Percentiles rank a stretch among this genome's conserved stretches.
These are phyloP conservation scores for Brachyalestes nurse DNA, from an alignment of 2,797 vertebrate genomes.

Conservation along the genomic window DNA sequence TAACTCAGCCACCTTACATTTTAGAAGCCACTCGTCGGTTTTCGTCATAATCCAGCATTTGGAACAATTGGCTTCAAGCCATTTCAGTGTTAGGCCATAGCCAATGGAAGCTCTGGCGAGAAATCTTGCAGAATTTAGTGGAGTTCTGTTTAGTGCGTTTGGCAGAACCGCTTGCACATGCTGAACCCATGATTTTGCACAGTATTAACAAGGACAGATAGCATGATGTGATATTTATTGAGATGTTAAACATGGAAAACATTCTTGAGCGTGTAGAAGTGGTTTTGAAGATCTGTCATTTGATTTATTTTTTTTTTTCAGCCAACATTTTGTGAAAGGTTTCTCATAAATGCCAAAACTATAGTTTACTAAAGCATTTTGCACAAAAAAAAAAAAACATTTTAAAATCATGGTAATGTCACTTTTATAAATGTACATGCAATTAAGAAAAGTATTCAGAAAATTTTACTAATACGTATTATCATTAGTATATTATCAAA, in stretches of 20 bases:
- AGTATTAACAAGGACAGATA: slow-evolving; percentile 74
- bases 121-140: slow-evolving; percentile 69
- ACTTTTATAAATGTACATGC: slow-evolving; percentile 85
- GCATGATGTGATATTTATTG: slow-evolving; percentile 64
- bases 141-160: slow-evolving; percentile 59
- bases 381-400: slow-evolving; percentile 78
- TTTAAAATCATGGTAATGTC: slow-evolving; percentile 76
- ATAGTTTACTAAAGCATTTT: slow-evolving; percentile 90
- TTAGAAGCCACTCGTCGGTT: slow-evolving; percentile 33
- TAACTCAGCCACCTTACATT: slow-evolving; percentile 71
- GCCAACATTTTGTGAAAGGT: slow-evolving; percentile 67
- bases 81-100: slow-evolving; percentile 28
- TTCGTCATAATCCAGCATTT: slow-evolving; percentile 16
- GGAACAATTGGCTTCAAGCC: slow-evolving; percentile 38
- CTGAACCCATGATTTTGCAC: slow-evolving; percentile 79
- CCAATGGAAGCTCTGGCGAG: slow-evolving; percentile 49
- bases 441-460: slow-evolving; percentile 76
- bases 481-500: slow-evolving; percentile 76
- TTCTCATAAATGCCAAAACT: slow-evolving; percentile 89
- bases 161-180: slow-evolving; percentile 79
- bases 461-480: slow-evolving; percentile 80
- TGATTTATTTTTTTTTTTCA: slow-evolving; percentile 47
- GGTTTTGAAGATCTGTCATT: slow-evolving; percentile 65
- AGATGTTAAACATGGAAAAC: slow-evolving; percentile 64
- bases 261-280: slow-evolving; percentile 57